phyloP scores from a whole-genome alignment of 2,113 vertebrate species.

The Syngnathus scovelli region DNA sequence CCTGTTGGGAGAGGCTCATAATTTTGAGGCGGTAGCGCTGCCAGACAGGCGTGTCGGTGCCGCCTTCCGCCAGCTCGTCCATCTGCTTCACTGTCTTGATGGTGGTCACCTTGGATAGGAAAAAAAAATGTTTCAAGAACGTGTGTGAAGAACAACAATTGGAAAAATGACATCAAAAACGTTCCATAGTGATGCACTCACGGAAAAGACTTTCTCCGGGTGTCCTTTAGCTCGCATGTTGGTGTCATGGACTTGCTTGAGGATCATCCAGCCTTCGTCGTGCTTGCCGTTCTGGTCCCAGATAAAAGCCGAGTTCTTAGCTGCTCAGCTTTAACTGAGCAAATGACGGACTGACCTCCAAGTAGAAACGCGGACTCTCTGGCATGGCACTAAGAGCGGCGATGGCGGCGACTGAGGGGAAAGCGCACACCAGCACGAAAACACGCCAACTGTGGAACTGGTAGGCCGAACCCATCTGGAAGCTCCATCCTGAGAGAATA shows the following conservation, averaged over 20 bases:
- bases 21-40: conserved; percentile 86
- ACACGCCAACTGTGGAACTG: conserved; percentile 99
- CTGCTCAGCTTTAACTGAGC: neutral
- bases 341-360: conserved; percentile 76
- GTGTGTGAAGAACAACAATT: neutral
- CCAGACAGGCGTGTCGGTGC: conserved; percentile 83
- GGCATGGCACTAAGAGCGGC: conserved; percentile 89
- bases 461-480: conserved; percentile 97
- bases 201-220: conserved; percentile 92
- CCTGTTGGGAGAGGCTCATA: conserved; percentile 84
- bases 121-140: neutral
- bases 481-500: conserved; percentile 84
- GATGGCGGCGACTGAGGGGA: conserved; percentile 91
- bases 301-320: neutral
- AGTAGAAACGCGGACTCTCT: conserved; percentile 92
- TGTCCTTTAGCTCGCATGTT: conserved; percentile 96
- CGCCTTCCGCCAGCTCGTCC: conserved; percentile 89
- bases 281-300: conserved; percentile 87
- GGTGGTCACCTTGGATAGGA: conserved; percentile 81
- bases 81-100: conserved; percentile 94
- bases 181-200: conserved; percentile 58
- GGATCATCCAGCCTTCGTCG: conserved; percentile 96
- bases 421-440: conserved; percentile 92
- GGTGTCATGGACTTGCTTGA: conserved; percentile 95
- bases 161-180: neutral